Conservation (phyloP, 2,888 invertebrate genomes). For the Heliconius charithonia region DNA sequence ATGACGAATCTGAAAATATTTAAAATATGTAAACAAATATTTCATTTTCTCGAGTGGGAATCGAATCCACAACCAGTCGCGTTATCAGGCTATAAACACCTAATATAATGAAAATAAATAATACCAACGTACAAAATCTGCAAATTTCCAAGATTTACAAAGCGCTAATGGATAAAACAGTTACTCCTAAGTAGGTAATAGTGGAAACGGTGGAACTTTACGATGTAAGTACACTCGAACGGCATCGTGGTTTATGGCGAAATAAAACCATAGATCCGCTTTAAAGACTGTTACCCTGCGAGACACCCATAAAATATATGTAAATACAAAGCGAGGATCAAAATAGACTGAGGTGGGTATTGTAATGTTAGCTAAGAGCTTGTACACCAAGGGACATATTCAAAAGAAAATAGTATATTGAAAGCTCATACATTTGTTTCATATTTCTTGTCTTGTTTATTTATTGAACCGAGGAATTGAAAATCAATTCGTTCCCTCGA, state of each 20-base stretch:
- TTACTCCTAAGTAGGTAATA: neutral
- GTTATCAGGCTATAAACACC: no score
- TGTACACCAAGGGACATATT: neutral
- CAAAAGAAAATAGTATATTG: neutral
- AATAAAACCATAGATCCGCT: conserved; percentile 27
- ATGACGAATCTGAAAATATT: no score
- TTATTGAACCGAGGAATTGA: no score
- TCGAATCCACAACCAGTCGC: no score
- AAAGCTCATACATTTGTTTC: neutral
- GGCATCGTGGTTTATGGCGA: conserved; percentile 13
- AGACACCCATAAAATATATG: conserved; percentile 23
- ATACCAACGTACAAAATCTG: neutral
- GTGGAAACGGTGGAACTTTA: conserved; percentile 3
- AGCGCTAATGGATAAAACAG: neutral
- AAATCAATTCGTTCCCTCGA: no score
- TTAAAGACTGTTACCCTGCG: conserved; percentile 10
- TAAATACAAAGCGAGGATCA: conserved; percentile 3
- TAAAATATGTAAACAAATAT: no score
- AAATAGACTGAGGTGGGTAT: neutral
- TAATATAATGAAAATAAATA: neutral
- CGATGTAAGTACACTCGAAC: neutral
- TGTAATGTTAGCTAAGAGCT: neutral
- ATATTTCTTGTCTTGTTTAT: neutral
- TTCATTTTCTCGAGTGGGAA: no score
- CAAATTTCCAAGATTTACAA: neutral